Evolutionary conservation across 2,797 vertebrate species (phyloP).

Genomic region (Kryptopterus vitreolus): DNA sequence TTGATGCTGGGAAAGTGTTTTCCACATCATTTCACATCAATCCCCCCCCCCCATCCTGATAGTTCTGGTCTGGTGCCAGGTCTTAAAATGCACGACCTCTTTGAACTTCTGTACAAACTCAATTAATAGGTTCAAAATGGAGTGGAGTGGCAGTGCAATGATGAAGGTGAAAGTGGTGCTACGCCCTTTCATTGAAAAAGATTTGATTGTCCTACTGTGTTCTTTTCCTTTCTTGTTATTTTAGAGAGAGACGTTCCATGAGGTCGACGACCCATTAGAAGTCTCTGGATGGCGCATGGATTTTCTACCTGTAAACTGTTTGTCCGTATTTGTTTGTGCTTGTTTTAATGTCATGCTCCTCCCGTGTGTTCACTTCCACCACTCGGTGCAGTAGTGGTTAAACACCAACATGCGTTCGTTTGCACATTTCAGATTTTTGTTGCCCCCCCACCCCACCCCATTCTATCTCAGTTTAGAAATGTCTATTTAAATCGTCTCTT

Average conservation of each 20-base stretch:
- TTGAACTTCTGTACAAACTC: neutral
- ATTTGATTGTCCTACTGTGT: neutral
- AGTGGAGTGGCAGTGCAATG: neutral
- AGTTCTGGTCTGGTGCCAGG: too few relatives aligned
- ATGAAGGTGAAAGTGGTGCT: neutral
- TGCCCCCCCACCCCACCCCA: too few relatives aligned
- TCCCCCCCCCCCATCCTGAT: too few relatives aligned
- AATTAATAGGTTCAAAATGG: neutral
- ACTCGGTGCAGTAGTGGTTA: neutral
- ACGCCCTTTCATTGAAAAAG: neutral
- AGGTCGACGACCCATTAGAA: constrained; percentile 12
- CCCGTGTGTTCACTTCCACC: neutral
- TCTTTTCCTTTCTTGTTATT: constrained; percentile 10
- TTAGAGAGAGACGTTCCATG: constrained; percentile 56
- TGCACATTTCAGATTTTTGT: constrained; percentile 46
- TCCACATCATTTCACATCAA: too few relatives aligned
- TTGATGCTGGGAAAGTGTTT: too few relatives aligned
- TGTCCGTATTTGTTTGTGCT: constrained; percentile 43
- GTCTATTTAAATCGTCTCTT: constrained; percentile 1
- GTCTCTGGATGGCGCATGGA: constrained; percentile 26
- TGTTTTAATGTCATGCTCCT: constrained; percentile 17
- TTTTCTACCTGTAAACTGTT: constrained; percentile 40
- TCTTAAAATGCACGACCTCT: too few relatives aligned
- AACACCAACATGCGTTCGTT: constrained; percentile 40
- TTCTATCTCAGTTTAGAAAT: neutral